These are phyloP conservation scores for Cerastis leucographa DNA, from an alignment of 2,888 invertebrate genomes.

Conservation along the genomic window DNA sequence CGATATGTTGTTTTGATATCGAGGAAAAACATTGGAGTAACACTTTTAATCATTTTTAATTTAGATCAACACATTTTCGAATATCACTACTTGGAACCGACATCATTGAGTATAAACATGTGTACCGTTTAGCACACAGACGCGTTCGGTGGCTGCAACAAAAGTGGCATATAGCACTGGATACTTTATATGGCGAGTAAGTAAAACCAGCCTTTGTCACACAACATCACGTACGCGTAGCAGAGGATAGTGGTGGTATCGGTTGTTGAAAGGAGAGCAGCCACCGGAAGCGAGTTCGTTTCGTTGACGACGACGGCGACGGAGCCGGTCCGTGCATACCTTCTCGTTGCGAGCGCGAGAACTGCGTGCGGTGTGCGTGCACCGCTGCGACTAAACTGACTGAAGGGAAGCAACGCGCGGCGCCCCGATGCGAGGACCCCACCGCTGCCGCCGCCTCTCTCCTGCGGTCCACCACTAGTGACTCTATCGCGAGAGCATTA, in stretches of 20 bases:
- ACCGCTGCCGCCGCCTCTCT: constrained; percentile 86
- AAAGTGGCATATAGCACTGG: constrained; percentile 56
- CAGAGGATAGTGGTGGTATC: constrained; percentile 52
- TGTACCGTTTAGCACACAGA: constrained; percentile 64
- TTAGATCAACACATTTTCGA: constrained; percentile 81
- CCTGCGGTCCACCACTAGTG: constrained; percentile 83
- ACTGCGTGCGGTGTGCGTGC: constrained; percentile 91
- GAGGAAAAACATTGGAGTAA: constrained; percentile 65
- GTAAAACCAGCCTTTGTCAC: constrained; percentile 63
- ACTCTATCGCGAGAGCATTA: constrained; percentile 87
- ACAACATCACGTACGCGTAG: constrained; percentile 66
- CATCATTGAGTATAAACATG: constrained; percentile 60
- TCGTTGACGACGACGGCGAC: constrained; percentile 68
- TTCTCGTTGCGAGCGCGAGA: constrained; percentile 90
- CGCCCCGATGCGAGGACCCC: constrained; percentile 83
- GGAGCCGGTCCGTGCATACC: constrained; percentile 82
- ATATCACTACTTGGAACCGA: constrained; percentile 64
- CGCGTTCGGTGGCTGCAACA: constrained; percentile 71
- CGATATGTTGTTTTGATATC: constrained; percentile 72
- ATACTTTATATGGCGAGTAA: constrained; percentile 40
- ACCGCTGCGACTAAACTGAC: constrained; percentile 89
- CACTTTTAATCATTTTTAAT: constrained; percentile 66
- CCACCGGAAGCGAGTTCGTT: constrained; percentile 87
- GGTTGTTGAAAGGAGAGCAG: constrained; percentile 80
- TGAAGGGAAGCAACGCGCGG: constrained; percentile 83